Base-by-base conservation (phyloP, 2,888 invertebrate species). In the Leptura quadrifasciata region DNA sequence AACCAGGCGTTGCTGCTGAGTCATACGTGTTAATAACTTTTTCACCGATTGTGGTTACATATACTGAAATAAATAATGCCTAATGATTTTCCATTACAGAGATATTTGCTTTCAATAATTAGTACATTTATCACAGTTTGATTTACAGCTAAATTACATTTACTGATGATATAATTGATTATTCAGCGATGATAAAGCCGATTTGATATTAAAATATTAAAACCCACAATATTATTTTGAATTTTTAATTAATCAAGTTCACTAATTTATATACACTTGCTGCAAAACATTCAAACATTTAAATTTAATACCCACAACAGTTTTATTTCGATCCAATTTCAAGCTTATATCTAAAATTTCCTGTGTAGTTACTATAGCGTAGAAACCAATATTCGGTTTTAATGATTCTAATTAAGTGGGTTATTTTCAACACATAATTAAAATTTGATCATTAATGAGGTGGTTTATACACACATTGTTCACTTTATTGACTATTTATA, bases 401-500 rank as follows among this genome's bases (percentile, higher is more conserved):
- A 47, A 47, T 47, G 47, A n/a, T 47, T 39, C 47, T 47, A 47
- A 47, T 47, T 47, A 47, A 47, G n/a, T 47, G 47, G 4, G 47
- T 47, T 47, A 47, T 47, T 47, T 47, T 47, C 47, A 47, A 47
- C 47, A 47, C n/a, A 47, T 47, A 47, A n/a, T 47, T 47, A 47
- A 47, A 47, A 47, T 47, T n/a, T 47, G 47, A 47, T 47, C 47
- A 47, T 47, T 47, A 47, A 47, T 47, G 47, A 47, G 47, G 47
- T 5, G 47, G 39, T 39, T 39, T 47, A 47, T 47, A 15, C 1
- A 47, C 47, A 47, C 47, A 47, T 47, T 47, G 47, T 47, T 47
- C 47, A 47, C 15, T 47, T 47, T 47, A 47, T 47, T 2, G 47
- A 47, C 5, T 47, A 47, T n/a, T 3, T 47, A 47, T 47, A 47